phyloP scores from a whole-genome alignment of 2,797 vertebrate species.

The Chelmon rostratus region DNA sequence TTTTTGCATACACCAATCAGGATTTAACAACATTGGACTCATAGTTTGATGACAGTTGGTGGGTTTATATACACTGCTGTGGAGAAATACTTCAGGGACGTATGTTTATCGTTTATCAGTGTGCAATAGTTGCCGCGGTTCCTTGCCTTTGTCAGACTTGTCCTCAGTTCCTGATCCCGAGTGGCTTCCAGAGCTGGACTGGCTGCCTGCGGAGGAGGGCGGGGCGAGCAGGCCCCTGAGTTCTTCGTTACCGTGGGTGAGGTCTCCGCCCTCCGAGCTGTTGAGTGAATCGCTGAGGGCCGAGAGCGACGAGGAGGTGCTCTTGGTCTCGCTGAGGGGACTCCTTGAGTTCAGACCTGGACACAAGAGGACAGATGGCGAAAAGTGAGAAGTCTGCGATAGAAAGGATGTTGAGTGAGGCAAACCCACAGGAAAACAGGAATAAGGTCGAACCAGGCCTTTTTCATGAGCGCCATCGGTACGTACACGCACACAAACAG shows the following conservation, averaged over 20 bases:
- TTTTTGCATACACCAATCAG: background rate
- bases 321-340: slow-evolving; percentile 94
- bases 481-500: slow-evolving; percentile 18
- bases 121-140: background rate
- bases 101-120: no score
- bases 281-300: slow-evolving; percentile 97
- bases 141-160: slow-evolving; percentile 95
- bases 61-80: background rate
- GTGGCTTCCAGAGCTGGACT: slow-evolving; percentile 91
- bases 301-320: slow-evolving; percentile 97
- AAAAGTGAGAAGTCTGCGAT: background rate
- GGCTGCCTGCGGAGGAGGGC: slow-evolving; percentile 92
- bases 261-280: slow-evolving; percentile 94
- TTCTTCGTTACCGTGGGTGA: slow-evolving; percentile 90
- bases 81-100: background rate
- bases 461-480: slow-evolving; percentile 6
- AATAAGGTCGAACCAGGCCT: no score
- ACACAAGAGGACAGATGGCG: background rate
- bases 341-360: slow-evolving; percentile 86
- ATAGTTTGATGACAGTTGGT: background rate
- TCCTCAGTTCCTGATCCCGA: slow-evolving; percentile 92
- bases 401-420: background rate
- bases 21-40: background rate
- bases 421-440: no score
- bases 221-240: slow-evolving; percentile 93